Percentiles rank a stretch among this genome's conserved stretches.
Evolutionary conservation across 2,888 invertebrate species (phyloP).

Genomic region (Caenorhabditis imperialis): DNA sequence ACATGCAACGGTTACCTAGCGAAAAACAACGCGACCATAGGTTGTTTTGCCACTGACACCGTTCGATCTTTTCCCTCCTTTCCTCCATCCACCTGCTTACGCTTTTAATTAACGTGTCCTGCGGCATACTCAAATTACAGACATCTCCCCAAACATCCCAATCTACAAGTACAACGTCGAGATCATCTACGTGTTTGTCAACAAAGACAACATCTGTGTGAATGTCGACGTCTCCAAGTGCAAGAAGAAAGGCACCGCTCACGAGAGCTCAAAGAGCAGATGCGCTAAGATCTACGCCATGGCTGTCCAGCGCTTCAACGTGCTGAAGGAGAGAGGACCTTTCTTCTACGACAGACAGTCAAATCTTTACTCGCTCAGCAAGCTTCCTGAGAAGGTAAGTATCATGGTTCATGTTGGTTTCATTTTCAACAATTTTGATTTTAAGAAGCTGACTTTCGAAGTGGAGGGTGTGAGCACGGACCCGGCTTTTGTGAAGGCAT

Average conservation of each 20-base stretch:
- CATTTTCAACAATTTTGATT: too few species aligned
- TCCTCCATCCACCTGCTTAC: too few species aligned
- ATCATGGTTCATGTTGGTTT: too few species aligned
- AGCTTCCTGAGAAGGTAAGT: slow-evolving; percentile 1
- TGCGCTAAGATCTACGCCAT: slow-evolving; percentile 10
- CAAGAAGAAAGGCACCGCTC: neutral
- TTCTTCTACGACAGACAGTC: slow-evolving; percentile 26
- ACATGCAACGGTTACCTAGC: too few species aligned
- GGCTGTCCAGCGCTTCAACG: neutral
- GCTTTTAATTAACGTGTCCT: too few species aligned
- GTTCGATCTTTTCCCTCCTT: too few species aligned
- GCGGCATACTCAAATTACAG: too few species aligned
- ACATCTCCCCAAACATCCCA: neutral
- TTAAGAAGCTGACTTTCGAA: too few species aligned
- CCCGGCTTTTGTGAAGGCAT: neutral
- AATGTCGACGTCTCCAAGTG: neutral
- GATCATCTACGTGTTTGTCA: neutral
- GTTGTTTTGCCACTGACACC: too few species aligned
- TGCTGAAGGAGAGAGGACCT: neutral
- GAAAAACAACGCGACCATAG: too few species aligned
- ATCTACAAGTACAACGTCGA: slow-evolving; percentile 15
- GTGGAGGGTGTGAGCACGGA: too few species aligned
- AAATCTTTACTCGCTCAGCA: neutral
- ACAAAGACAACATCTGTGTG: neutral
- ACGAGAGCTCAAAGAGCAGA: neutral